Evolutionary conservation across 1,140 invertebrate genomes (phyloP).

Genomic region (Drosophila saltans): DNA sequence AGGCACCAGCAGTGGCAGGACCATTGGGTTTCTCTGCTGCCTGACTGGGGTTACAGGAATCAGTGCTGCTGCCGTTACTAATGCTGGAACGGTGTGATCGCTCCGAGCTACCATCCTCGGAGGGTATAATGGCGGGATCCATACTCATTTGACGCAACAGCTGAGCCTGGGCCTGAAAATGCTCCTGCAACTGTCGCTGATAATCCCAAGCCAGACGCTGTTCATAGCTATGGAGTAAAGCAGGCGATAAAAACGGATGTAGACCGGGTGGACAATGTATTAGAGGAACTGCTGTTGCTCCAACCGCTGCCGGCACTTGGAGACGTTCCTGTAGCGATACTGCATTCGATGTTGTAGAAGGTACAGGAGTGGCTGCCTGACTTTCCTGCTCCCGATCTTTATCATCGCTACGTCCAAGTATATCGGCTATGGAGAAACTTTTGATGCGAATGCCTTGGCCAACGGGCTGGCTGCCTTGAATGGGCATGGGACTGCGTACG

Average conservation of each 20-base stretch:
- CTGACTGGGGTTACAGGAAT: slow-evolving; percentile 86
- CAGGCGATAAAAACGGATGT: slow-evolving; percentile 77
- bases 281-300: slow-evolving; percentile 16
- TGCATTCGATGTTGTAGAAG: neutral
- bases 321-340: slow-evolving; percentile 35
- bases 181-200: slow-evolving; percentile 84
- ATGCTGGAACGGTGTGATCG: slow-evolving; percentile 84
- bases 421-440: slow-evolving; percentile 96
- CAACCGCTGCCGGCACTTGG: slow-evolving; percentile 18
- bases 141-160: slow-evolving; percentile 79
- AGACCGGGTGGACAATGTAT: slow-evolving; percentile 35
- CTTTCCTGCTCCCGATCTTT: slow-evolving; percentile 9
- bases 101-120: slow-evolving; percentile 84
- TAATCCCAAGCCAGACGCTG: slow-evolving; percentile 85
- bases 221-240: slow-evolving; percentile 80
- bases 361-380: slow-evolving; percentile 13
- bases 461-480: slow-evolving; percentile 33
- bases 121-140: slow-evolving; percentile 76
- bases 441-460: slow-evolving; percentile 87
- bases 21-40: slow-evolving; percentile 61
- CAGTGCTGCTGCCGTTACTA: slow-evolving; percentile 85
- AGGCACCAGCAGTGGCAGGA: neutral
- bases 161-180: slow-evolving; percentile 80
- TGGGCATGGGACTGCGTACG: slow-evolving; percentile 56
- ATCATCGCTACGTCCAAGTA: slow-evolving; percentile 87